Evolutionary conservation across 2,888 invertebrate genomes (phyloP).

Genomic region (Philhelius pedissequus): DNA sequence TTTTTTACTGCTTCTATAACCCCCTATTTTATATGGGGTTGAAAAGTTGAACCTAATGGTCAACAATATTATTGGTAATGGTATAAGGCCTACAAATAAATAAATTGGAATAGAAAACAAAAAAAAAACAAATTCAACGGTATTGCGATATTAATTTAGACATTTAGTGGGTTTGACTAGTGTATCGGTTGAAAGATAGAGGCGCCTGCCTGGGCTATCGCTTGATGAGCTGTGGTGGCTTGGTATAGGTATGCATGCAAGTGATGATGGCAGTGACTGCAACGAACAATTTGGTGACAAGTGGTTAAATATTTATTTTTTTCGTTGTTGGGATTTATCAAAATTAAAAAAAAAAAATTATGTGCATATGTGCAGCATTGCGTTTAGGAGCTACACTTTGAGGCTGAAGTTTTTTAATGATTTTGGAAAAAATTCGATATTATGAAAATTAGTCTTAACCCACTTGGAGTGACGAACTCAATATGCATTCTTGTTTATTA

Average conservation of each 20-base stretch:
- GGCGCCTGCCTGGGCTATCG: too few species aligned
- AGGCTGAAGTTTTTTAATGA: not conserved
- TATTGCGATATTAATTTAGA: constrained; percentile 65
- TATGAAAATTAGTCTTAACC: too few species aligned
- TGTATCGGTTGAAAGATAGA: constrained; percentile 28
- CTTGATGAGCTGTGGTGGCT: not conserved
- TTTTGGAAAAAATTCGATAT: too few species aligned
- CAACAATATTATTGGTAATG: constrained; percentile 38
- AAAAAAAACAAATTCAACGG: constrained; percentile 48
- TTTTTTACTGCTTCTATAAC: not conserved
- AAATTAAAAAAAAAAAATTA: not conserved
- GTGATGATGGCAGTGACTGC: constrained; percentile 55
- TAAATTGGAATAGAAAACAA: constrained; percentile 57
- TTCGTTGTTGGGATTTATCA: not conserved
- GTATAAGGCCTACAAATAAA: constrained; percentile 51
- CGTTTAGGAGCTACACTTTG: constrained; percentile 4
- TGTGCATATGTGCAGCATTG: not conserved
- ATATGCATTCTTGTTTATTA: too few species aligned
- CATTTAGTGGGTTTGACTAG: constrained; percentile 44
- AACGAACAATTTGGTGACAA: constrained; percentile 61
- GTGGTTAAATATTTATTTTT: constrained; percentile 57
- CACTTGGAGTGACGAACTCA: too few species aligned
- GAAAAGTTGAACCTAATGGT: constrained; percentile 44
- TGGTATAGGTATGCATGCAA: constrained; percentile 8
- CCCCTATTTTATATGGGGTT: constrained; percentile 14